A percentile compares a stretch with the other conserved stretches of the same genome.
These are phyloP conservation scores for Sitobion miscanthi DNA, from an alignment of 1,140 invertebrate species.

Conservation along the genomic window DNA sequence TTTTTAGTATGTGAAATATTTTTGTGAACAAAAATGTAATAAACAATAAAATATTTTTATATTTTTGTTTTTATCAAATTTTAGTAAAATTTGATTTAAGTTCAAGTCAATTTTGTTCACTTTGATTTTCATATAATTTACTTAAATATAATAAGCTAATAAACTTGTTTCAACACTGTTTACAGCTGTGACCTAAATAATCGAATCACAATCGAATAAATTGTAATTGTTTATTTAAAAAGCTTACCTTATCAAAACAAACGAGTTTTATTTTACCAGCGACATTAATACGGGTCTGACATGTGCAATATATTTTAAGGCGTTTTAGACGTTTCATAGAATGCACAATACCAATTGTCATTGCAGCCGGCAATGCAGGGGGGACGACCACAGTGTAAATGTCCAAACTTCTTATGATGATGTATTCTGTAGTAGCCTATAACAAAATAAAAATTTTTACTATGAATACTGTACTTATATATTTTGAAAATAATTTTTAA, in stretches of 20 bases:
- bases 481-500: background rate
- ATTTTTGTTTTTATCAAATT: background rate
- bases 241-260: constrained; percentile 89
- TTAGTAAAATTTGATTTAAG: background rate
- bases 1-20: too few relatives aligned
- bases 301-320: constrained; percentile 88
- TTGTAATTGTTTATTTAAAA: background rate
- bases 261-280: constrained; percentile 89
- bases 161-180: background rate
- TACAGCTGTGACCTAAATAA: background rate
- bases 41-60: background rate
- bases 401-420: constrained; percentile 83
- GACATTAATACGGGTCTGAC: constrained; percentile 87
- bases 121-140: background rate
- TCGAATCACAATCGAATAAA: background rate
- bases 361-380: constrained; percentile 91
- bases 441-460: background rate
- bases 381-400: constrained; percentile 95
- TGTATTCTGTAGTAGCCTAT: constrained; percentile 81
- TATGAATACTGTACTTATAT: too few relatives aligned
- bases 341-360: constrained; percentile 87
- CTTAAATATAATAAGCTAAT: background rate
- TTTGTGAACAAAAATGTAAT: background rate
- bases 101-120: background rate
- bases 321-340: constrained; percentile 82